Base-by-base conservation (phyloP, 2,113 vertebrate genomes). In the Microtus montanus region DNA sequence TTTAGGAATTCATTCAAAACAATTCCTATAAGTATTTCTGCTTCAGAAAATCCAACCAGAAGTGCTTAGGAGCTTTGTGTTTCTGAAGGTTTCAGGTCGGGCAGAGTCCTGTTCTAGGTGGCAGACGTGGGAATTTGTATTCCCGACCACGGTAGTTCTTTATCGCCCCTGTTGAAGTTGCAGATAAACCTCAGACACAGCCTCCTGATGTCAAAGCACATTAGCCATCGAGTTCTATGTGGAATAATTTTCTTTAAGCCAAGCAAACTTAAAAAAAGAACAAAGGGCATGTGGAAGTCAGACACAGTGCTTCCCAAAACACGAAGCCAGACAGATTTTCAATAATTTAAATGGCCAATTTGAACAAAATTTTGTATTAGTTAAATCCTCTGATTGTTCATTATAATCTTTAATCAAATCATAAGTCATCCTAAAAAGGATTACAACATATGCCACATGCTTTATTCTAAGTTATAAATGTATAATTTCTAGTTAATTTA, bases 401-500 rank as follows among this genome's bases (percentile, higher is more conserved):
- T 91, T 26, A 90, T 20, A 26, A 82, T 90, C 97, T 89, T 97
- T 94, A 97, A 96, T 84, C 78, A 94, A 97, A 96, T 89, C 19
- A 91, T 54, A 95, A 97, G 61, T 92, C 90, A 97, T 96, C 61
- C 92, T 93, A 89, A 95, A 96, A 93, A 66, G 85, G 70, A 93
- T 63, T 75, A 12, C 94, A 96, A 92, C 83, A 93, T 89, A 95
- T 3, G 95, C 90, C 87, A 92, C 78, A 87, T 92, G 85, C 93
- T 92, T 97, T 95, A 93, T 91, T 93, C 86, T 83, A 85, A 92
- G 35, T 89, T 93, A 94, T 95, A 97, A 91, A 96, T 97, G 88
- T 89, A 87, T 94, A 97, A 97, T 97, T 97, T 93, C 94, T 44
- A 92, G 94, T 97, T 97, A 97, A 97, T 95, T 97, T 64, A 22